Base-by-base conservation (phyloP, 1,140 invertebrate genomes). In the Eriocheir sinensis region DNA sequence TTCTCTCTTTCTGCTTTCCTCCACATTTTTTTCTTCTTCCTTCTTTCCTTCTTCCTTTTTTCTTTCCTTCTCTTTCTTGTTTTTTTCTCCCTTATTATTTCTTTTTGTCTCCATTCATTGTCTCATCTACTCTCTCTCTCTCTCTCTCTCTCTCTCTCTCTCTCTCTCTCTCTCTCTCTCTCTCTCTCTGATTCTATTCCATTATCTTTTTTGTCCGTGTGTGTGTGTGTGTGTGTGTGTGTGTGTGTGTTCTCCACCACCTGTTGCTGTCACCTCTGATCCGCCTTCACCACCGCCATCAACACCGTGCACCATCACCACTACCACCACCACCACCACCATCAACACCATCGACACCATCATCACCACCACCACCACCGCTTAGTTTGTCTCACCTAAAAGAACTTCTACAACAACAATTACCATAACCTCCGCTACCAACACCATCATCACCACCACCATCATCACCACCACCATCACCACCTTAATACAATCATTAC, bases 71-170 rank as follows among this genome's bases (percentile, higher is more conserved):
- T 48, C 44, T 48, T 15, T 48, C 44, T 48, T 15, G 4, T 15
- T 48, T 15, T 48, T 15, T 48, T 15, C 15, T 15, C 15, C 44
- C 15, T 15, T 48, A 4, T 48, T 15, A 8, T 15, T 48, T 15
- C 15, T 15, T 48, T 15, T 48, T 15, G 4, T 8, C 8, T n/a
- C 8, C 12, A 2, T 0, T 72, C 9, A n/a, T n/a, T 72, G 0
- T 72, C 60, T 72, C 9, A n/a, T n/a, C n/a, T 1, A n/a, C 60
- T 72, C 9, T 72, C 60, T 72, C 9, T 72, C 60, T 72, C 60
- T 72, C 9, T 72, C 60, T 72, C 60, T 72, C 60, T 72, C 60
- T 72, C 60, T 72, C 60, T 72, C 53, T 60, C 53, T 60, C 53
- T 60, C 53, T 60, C 53, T 60, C 53, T 60, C 53, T 60, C 53